Evolutionary conservation across 2,113 vertebrate genomes (phyloP), one percentile per base, ranked within the genome.

Genomic region (Sisor rabdophorus): DNA sequence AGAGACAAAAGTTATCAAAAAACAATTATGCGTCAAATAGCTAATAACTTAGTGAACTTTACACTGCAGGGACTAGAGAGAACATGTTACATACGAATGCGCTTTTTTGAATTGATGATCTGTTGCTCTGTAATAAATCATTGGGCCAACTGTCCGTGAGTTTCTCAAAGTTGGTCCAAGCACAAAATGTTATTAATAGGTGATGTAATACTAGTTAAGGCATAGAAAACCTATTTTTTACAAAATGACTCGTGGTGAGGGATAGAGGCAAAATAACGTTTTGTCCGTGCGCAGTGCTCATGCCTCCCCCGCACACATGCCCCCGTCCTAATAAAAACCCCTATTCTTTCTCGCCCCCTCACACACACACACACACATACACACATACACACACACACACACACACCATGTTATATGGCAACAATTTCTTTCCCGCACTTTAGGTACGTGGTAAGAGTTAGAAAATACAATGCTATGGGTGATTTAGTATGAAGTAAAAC

Each of bases 281-380:
- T 74, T 65, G 50, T 56, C 55, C 63, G 52, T 24, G 64, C 68
- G 56, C 36, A 75, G 48, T 20, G 24, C 53, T 52, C 15, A 36
- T 59, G 19, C 67, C 69, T 32, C 73, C 72, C 60, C 76, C 78
- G 72, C 76, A 79, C 48, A 75, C 79, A 64, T 63, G 72, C 75
- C 60, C 63, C 54, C 75, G 20, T 70, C 68, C 73, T 75, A 71
- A 63, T 71, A 73, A 77, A 79, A 63, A 71, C 80, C 30, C 75
- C 74, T 67, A 70, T 71, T 75, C 76, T 79, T 67, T 71, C 60
- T 79, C 71, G 54, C 77, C 40, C 77, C 17, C 73, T 70, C 68
- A 72, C 81, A 48, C 67, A 59, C 76, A 44, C 71, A 64, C 79
- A 26, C 79, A 32, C 81, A 79, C 81, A 72, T 60, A 36, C 52